phyloP scores from a whole-genome alignment of 2,113 vertebrate species.

The Heloderma charlesbogerti region DNA sequence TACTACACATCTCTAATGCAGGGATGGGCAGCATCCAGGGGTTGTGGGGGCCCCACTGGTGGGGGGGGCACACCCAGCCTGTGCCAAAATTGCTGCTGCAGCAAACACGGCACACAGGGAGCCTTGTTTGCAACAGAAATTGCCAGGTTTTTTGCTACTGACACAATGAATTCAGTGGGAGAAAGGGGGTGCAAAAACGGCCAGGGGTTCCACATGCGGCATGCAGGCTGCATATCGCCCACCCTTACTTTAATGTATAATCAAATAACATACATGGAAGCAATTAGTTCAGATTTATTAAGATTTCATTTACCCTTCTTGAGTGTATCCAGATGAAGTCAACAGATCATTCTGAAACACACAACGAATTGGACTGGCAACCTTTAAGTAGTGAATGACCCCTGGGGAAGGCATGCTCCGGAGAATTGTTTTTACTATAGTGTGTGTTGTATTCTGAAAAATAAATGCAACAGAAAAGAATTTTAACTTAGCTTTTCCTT shows the following conservation, averaged over 20 bases:
- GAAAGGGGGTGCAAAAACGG: no score
- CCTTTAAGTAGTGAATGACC: constrained; percentile 58
- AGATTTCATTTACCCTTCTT: constrained; percentile 76
- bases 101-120: no score
- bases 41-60: no score
- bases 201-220: no score
- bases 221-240: no score
- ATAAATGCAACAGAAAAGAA: background rate
- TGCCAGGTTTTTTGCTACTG: no score
- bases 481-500: background rate
- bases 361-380: constrained; percentile 81
- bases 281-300: background rate
- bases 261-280: background rate
- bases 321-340: constrained; percentile 81
- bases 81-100: no score
- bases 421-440: constrained; percentile 78
- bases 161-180: no score
- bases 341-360: constrained; percentile 81
- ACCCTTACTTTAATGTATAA: background rate
- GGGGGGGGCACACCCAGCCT: no score
- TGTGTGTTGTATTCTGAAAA: constrained; percentile 84
- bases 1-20: background rate
- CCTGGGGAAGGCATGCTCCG: constrained; percentile 65
- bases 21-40: background rate
- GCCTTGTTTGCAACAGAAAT: no score